Evolutionary conservation across 2,888 invertebrate genomes (phyloP), one percentile per base, ranked within the genome.

Genomic region (Aplocera efformata): DNA sequence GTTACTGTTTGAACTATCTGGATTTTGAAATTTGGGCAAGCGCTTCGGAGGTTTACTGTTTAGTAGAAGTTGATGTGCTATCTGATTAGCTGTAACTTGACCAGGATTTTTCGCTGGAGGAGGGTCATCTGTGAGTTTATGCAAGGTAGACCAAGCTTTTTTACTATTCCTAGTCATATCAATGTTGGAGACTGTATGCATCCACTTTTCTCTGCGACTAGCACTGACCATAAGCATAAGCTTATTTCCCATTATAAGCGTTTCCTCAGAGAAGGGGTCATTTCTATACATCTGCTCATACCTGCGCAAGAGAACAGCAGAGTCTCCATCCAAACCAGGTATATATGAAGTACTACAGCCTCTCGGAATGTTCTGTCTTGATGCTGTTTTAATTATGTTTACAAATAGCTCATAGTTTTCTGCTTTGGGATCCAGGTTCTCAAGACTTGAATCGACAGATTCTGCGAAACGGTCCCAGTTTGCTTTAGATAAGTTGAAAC

Each of bases 121-220:
- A 7, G 46, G 34, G 6, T 42, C 42, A n/a, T 23, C 26, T 1
- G 37, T 28, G 7, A 36, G 32, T 32, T 27, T 32, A 7, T 21
- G 21, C 1, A 36, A 11, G 1, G 31, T 38, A 9, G 11, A n/a
- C 34, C 35, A 37, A 4, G 42, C 34, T 17, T 34, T 32, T 27
- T 36, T 34, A 13, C 34, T 42, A 7, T 34, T 46, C n/a, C 38
- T 41, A 0, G 37, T 38, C 35, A 42, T 25, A 8, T 47, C 21
- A 6, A 38, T 22, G 8, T 7, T 30, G 5, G 39, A 25, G 0
- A 47, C 38, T 8, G 24, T 28, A 1, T 28, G 7, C 1, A 34
- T 30, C 42, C 32, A 47, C 13, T 13, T 47, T 6, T 47, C 13
- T 7, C 26, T 7, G 7, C 47, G 34, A 8, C 6, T 35, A 9